Evolutionary conservation across 2,797 vertebrate species (phyloP).

Genomic region (Okamejei kenojei): DNA sequence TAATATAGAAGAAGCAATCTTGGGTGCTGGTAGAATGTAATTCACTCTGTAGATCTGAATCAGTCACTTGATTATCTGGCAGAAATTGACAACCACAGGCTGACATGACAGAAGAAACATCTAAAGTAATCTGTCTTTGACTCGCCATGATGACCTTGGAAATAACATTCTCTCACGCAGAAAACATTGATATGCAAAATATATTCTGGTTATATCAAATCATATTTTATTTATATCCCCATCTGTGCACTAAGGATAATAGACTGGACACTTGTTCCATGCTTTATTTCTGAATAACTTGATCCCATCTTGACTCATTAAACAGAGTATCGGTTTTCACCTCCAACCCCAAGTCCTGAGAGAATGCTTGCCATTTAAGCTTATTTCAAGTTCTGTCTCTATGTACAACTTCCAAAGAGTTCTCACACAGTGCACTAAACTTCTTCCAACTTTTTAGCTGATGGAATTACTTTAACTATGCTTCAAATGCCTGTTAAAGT

Average conservation of each 20-base stretch:
- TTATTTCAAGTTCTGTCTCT: neutral
- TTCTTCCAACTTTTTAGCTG: neutral
- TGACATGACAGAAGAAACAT: neutral
- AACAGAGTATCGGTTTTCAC: neutral
- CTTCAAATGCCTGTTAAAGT: neutral
- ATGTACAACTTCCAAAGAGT: neutral
- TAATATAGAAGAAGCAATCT: neutral
- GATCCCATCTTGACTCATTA: neutral
- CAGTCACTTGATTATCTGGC: slow-evolving; percentile 25
- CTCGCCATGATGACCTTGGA: slow-evolving; percentile 6
- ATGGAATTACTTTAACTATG: neutral
- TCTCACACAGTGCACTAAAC: neutral
- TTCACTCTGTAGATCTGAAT: slow-evolving; percentile 18
- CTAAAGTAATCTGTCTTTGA: neutral
- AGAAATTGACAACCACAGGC: neutral
- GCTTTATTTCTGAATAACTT: neutral
- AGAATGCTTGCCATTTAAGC: neutral
- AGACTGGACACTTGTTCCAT: neutral
- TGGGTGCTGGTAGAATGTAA: neutral
- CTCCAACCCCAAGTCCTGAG: neutral
- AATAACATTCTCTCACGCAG: neutral
- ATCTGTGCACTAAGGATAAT: neutral
- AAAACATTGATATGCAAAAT: slow-evolving; percentile 21
- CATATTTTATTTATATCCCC: slow-evolving; percentile 33
- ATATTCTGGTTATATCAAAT: neutral